phyloP scores from a whole-genome alignment of 2,888 invertebrate species.

The Tetragonisca angustula region DNA sequence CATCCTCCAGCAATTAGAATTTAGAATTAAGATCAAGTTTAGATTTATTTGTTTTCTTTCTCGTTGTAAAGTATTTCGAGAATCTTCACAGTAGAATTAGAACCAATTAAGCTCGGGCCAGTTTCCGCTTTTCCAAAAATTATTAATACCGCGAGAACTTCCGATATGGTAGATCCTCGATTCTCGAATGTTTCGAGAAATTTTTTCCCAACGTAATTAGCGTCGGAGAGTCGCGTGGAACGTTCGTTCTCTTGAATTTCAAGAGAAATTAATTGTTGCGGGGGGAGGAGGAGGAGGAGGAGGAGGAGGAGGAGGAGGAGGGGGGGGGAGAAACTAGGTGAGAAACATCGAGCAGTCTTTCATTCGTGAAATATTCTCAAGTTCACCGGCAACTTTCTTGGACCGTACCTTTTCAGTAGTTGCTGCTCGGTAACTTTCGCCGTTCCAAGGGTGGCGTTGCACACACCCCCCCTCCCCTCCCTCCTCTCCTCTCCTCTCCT shows the following conservation, averaged over 20 bases:
- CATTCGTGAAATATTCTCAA: constrained; percentile 8
- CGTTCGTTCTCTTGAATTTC: not conserved
- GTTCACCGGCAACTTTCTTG: constrained; percentile 2
- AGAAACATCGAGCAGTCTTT: constrained; percentile 1
- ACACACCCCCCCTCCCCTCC: not conserved
- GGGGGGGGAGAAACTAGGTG: not conserved
- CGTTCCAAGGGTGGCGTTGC: constrained; percentile 8
- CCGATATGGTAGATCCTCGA: too few relatives aligned
- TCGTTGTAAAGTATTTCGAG: too few relatives aligned
- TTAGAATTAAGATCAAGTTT: too few relatives aligned
- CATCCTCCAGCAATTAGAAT: too few relatives aligned
- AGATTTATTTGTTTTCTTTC: too few relatives aligned
- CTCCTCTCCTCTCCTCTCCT: too few relatives aligned
- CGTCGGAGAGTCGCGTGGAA: not conserved
- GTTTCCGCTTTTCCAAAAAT: too few relatives aligned
- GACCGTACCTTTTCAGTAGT: not conserved
- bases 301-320: too few relatives aligned
- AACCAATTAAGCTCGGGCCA: fast-evolving
- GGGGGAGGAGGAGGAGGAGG: too few relatives aligned
- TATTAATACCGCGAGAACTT: too few relatives aligned
- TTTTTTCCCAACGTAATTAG: not conserved
- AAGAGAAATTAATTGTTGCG: not conserved
- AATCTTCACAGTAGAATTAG: too few relatives aligned
- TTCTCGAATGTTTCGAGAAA: not conserved
- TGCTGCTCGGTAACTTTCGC: constrained; percentile 14